Conservation (phyloP, 2,888 invertebrate genomes). For the Drosophila percnosoma region DNA sequence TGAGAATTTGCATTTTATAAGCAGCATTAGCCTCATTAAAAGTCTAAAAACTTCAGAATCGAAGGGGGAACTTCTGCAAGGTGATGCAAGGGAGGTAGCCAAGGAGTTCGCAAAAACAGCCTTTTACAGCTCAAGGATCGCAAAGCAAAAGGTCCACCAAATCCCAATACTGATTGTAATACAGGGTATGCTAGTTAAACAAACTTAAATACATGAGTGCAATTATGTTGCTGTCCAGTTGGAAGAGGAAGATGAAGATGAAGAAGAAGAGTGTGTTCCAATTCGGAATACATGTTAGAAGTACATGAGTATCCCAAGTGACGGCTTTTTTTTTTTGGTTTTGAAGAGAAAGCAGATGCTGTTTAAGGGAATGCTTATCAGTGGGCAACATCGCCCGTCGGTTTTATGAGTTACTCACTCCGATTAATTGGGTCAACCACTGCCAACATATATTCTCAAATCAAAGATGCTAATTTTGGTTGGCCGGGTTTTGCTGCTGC, state of each 20-base stretch:
- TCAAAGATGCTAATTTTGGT: slow-evolving; percentile 76
- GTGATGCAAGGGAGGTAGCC: not conserved
- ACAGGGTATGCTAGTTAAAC: slow-evolving; percentile 30
- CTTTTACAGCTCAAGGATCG: not conserved
- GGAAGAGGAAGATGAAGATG: slow-evolving; percentile 9
- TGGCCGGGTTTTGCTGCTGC: slow-evolving; percentile 14
- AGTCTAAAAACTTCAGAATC: not conserved
- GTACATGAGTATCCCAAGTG: slow-evolving; percentile 29
- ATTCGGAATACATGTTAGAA: slow-evolving; percentile 28
- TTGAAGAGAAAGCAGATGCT: slow-evolving; percentile 55
- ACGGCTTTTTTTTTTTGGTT: not conserved
- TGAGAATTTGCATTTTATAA: not conserved
- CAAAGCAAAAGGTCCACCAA: not conserved
- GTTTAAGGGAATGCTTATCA: slow-evolving; percentile 59
- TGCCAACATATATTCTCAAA: slow-evolving; percentile 60
- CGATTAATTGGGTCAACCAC: slow-evolving; percentile 70
- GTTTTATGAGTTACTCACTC: slow-evolving; percentile 72
- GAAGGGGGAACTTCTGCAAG: not conserved
- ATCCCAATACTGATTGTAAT: not conserved
- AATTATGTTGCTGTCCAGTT: slow-evolving; percentile 48
- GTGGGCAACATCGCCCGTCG: slow-evolving; percentile 59
- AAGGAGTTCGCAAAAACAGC: not conserved
- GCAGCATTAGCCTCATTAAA: not conserved
- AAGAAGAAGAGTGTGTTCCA: slow-evolving; percentile 47
- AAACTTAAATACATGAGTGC: slow-evolving; percentile 50